Conservation (phyloP, 2,797 vertebrate genomes). For the Sparidentex hasta region DNA sequence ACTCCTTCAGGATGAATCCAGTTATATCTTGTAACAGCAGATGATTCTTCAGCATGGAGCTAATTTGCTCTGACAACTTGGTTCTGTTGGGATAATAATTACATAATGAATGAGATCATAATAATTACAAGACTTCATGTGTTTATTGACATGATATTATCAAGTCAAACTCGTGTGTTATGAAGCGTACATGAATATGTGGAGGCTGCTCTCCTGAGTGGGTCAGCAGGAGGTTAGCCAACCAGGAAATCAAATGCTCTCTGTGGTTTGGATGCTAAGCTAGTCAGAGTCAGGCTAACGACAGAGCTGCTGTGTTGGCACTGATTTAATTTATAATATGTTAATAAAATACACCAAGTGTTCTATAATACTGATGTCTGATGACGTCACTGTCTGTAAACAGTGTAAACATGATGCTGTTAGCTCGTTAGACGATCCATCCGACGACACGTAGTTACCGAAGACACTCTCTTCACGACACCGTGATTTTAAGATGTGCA, state of each 20-base stretch:
- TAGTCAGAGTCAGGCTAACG: not conserved
- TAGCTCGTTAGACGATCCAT: not conserved
- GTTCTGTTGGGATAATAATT: not conserved
- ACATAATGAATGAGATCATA: too few relatives aligned
- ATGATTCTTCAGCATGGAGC: not conserved
- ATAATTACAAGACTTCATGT: not conserved
- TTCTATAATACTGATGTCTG: accelerated
- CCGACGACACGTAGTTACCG: conserved; percentile 43
- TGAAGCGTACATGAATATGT: not conserved
- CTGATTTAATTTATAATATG: not conserved
- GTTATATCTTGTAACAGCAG: too few relatives aligned
- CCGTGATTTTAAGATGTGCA: not conserved
- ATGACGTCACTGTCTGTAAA: not conserved
- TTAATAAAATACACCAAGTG: not conserved
- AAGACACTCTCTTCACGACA: not conserved
- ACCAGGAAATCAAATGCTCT: conserved; percentile 26
- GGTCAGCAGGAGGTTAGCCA: not conserved
- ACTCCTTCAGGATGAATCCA: too few relatives aligned
- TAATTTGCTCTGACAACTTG: not conserved
- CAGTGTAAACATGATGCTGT: not conserved
- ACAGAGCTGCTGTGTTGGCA: conserved; percentile 28
- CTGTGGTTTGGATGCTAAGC: not conserved
- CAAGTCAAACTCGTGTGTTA: not conserved
- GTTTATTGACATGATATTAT: not conserved
- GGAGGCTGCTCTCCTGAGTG: not conserved